Percentiles rank a stretch among this genome's conserved stretches.
These are phyloP conservation scores for Myopa tessellatipennis DNA, from an alignment of 2,888 invertebrate genomes.

Conservation along the genomic window DNA sequence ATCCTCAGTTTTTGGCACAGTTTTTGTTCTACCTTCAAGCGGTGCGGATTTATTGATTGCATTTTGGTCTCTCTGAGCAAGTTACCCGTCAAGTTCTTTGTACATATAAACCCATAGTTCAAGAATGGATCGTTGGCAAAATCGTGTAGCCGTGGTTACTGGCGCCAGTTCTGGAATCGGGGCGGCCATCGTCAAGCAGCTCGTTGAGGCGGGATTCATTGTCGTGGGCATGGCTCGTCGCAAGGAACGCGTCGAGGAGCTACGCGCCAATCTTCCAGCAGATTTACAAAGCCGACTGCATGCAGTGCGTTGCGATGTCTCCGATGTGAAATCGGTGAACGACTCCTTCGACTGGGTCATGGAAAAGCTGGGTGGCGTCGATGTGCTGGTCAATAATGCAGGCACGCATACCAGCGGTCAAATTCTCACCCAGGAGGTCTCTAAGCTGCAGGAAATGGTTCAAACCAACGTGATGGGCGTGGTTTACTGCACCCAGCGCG, in stretches of 20 bases:
- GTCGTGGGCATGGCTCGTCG: conserved; percentile 71
- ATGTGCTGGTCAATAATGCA: conserved; percentile 74
- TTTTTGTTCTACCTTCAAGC: neutral
- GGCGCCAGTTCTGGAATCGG: conserved; percentile 74
- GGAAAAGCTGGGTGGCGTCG: conserved; percentile 70
- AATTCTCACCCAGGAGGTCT: conserved; percentile 51
- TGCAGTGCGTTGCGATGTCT: conserved; percentile 69
- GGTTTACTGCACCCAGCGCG: conserved; percentile 69
- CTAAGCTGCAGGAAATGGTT: conserved; percentile 58
- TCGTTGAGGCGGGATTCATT: conserved; percentile 69
- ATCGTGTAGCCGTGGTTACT: conserved; percentile 72
- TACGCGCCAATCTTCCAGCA: conserved; percentile 50
- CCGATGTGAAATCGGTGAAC: conserved; percentile 70
- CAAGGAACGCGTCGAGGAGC: conserved; percentile 61
- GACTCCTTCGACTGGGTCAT: conserved; percentile 70
- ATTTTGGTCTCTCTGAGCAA: neutral
- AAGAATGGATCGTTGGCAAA: conserved; percentile 71
- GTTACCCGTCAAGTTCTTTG: neutral
- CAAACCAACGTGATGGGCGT: conserved; percentile 70
- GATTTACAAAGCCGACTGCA: conserved; percentile 59
- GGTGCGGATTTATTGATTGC: neutral
- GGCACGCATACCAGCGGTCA: conserved; percentile 63
- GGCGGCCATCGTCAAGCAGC: conserved; percentile 65
- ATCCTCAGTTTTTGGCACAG: neutral
- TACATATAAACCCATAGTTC: neutral